A percentile compares a stretch with the other conserved stretches of the same genome.
Evolutionary conservation across 2,113 vertebrate genomes (phyloP).

Genomic region (Pseudonaja textilis): DNA sequence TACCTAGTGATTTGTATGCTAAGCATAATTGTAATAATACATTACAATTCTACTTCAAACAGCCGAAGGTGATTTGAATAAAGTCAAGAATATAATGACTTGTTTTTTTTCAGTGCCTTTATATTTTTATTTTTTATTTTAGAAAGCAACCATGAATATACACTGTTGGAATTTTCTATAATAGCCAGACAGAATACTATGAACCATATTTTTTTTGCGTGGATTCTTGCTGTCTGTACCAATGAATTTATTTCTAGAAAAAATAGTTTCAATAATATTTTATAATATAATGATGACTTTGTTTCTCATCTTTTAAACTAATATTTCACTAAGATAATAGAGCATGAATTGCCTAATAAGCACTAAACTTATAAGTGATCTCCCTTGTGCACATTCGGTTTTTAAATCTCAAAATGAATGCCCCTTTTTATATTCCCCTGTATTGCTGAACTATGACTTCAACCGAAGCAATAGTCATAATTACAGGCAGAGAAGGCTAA

Average conservation of each 20-base stretch:
- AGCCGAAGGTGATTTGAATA: neutral
- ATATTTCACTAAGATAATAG: neutral
- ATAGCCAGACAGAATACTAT: neutral
- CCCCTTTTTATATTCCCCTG: constrained; percentile 14
- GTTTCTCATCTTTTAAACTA: neutral
- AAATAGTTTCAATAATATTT: constrained; percentile 18
- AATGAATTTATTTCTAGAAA: neutral
- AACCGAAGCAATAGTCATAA: constrained; percentile 23
- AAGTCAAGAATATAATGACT: neutral
- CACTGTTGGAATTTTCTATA: neutral
- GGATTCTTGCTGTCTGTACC: neutral
- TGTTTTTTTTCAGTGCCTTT: neutral
- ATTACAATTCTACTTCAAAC: neutral
- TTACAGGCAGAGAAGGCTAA: constrained; percentile 19
- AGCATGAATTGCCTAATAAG: neutral
- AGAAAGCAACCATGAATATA: neutral
- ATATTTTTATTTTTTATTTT: neutral
- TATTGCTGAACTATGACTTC: constrained; percentile 27
- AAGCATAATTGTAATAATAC: neutral
- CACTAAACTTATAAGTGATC: neutral
- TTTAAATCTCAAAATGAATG: constrained; percentile 2
- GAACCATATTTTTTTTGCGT: neutral
- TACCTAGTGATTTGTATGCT: neutral
- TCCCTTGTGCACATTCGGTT: neutral
- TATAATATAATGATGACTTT: neutral